Percentiles rank a stretch among this genome's conserved stretches.
These are phyloP conservation scores for Danio tinwini DNA, from an alignment of 2,797 vertebrate species.

Conservation along the genomic window DNA sequence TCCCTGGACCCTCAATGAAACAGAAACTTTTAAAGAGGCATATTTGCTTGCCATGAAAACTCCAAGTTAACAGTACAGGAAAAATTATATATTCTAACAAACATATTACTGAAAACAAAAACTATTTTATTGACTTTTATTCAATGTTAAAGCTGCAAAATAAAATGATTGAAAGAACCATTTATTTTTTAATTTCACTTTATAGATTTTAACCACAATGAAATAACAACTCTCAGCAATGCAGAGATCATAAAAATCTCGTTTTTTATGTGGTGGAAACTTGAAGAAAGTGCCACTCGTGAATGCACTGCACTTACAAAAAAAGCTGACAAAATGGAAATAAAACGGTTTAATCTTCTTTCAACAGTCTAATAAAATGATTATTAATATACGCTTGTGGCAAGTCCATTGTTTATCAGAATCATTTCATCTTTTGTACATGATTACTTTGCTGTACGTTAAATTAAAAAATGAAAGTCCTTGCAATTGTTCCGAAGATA, in stretches of 20 bases:
- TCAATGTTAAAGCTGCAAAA: conserved; percentile 32
- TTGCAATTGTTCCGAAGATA: background rate
- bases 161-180: conserved; percentile 15
- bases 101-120: conserved; percentile 21
- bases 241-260: conserved; percentile 14
- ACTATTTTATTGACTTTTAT: conserved; percentile 22
- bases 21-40: background rate
- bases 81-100: conserved; percentile 27
- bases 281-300: conserved; percentile 25
- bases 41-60: conserved; percentile 31
- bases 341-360: conserved; percentile 8
- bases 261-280: conserved; percentile 47
- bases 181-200: conserved; percentile 44
- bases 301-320: conserved; percentile 10
- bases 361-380: background rate
- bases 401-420: conserved; percentile 9
- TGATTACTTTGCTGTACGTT: conserved; percentile 10
- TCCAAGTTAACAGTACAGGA: background rate
- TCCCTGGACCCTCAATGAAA: conserved; percentile 26
- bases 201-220: conserved; percentile 40
- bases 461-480: conserved; percentile 11
- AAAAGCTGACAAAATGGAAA: conserved; percentile 18
- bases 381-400: conserved; percentile 4
- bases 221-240: conserved; percentile 42
- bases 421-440: background rate